Evolutionary conservation across 92 coral and sea anemone genomes (phyloP).

Genomic region (Ricordea florida): DNA sequence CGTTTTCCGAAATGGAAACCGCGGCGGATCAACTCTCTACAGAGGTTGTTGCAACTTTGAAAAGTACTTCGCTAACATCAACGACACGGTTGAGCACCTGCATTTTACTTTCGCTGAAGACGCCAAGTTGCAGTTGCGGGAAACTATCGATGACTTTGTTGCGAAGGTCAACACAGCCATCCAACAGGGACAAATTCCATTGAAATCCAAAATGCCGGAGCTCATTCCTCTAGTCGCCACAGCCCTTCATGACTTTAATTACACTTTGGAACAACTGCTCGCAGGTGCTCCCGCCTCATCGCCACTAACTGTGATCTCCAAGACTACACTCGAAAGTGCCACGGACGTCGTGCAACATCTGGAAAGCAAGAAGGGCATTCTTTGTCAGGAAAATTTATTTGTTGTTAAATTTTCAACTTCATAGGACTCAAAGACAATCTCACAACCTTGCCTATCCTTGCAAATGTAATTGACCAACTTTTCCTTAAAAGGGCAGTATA

Average conservation of each 20-base stretch:
- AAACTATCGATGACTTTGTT: conserved; percentile 19
- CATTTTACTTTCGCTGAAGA: background rate
- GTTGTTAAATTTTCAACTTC: background rate
- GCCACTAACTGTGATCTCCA: background rate
- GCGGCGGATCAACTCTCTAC: background rate
- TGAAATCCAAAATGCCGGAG: conserved; percentile 21
- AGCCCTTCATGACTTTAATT: conserved; percentile 13
- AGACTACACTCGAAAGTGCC: conserved; percentile 17
- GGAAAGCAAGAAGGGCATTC: conserved; percentile 31
- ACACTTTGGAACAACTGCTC: background rate
- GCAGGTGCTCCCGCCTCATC: background rate
- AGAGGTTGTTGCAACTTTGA: background rate
- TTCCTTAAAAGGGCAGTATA: background rate
- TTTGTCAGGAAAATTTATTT: too few species aligned
- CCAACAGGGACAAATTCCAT: conserved; percentile 7
- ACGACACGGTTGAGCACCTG: background rate
- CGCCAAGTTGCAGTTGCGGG: conserved; percentile 7
- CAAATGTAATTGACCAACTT: background rate
- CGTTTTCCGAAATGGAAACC: conserved; percentile 43
- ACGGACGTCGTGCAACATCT: background rate
- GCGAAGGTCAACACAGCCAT: conserved; percentile 25
- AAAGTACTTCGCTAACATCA: background rate
- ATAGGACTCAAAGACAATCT: background rate
- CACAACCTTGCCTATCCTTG: conserved; percentile 14
- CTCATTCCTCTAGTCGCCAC: conserved; percentile 15